Base-by-base conservation (phyloP, 2,888 invertebrate species). In the Prenolepis imparis region DNA sequence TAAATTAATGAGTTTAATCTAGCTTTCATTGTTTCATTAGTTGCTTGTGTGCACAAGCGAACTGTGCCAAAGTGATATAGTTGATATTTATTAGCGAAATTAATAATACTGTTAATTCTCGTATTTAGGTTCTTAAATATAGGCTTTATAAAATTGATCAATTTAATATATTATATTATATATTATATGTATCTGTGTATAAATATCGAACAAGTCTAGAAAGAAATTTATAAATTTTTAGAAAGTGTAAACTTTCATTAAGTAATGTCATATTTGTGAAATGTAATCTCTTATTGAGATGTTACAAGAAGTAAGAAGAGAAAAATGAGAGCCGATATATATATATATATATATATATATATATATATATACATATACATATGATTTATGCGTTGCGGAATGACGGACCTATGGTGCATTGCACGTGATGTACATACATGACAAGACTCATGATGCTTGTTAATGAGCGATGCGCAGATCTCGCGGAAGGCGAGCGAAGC, bases 381-480 rank as follows among this genome's bases (percentile, higher is more conserved):
- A 48, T 44, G 15, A 9, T 6, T 74, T 12, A 36, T 4, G 32
- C 44, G 15, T 63, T 32, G 21, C 6, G 15, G 24, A 36, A 66
- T 66, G 24, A 64, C 18, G 12, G 8, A n/a, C 4, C 9, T 55
- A 39, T 52, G 24, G 24, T 55, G 32, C 18, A 64, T 15, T 39
- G 24, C 52, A 59, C 48, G 78, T 52, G 78, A 75, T 80, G 63
- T 80, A 90, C 84, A 83, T 84, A 90, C 83, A 82, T 84, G 83
- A 66, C 83, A 39, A 84, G 52, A 82, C 72, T 82, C 78, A 52
- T 82, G 82, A 41, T 55, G 86, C 73, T 84, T 84, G 89, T 89
- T 91, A 89, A 90, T 91, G 88, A 90, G 83, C 74, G 55, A 18
- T 32, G 57, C 86, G 15, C 48, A 28, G n/a, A 66, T 73, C 48